These are phyloP conservation scores for Limnothrissa miodon DNA, from an alignment of 2,113 vertebrate genomes.

Conservation along the genomic window DNA sequence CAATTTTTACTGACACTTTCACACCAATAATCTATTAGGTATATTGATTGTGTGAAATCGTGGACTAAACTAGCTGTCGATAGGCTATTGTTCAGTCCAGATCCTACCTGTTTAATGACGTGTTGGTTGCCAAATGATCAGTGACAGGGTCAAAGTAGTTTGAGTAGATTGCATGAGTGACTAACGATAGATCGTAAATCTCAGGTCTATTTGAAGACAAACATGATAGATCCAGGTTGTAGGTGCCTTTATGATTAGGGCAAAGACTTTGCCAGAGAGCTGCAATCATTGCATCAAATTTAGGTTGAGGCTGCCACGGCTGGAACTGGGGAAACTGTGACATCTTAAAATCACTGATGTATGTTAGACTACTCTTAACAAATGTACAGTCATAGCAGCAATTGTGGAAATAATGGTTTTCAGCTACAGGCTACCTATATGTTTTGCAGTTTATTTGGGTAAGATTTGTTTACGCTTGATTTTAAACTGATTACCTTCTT, in stretches of 20 bases:
- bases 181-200: neutral
- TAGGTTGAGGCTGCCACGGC: neutral
- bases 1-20: too few relatives aligned
- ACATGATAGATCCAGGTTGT: conserved; percentile 16
- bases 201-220: conserved; percentile 33
- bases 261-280: conserved; percentile 38
- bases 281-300: conserved; percentile 36
- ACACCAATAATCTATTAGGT: too few relatives aligned
- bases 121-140: conserved; percentile 17
- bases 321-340: conserved; percentile 28
- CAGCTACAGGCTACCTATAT: too few relatives aligned
- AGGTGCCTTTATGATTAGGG: conserved; percentile 5
- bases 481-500: neutral
- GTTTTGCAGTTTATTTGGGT: too few relatives aligned
- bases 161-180: conserved; percentile 31
- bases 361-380: neutral
- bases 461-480: neutral
- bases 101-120: neutral
- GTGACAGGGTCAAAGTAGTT: conserved; percentile 52
- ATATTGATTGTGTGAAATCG: too few relatives aligned
- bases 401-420: neutral
- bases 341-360: neutral
- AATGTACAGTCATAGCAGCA: neutral
- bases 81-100: too few relatives aligned
- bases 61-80: too few relatives aligned